Evolutionary conservation across 2,113 vertebrate species (phyloP), one percentile per base, ranked within the genome.

Genomic region (Chloroceryle aenea): DNA sequence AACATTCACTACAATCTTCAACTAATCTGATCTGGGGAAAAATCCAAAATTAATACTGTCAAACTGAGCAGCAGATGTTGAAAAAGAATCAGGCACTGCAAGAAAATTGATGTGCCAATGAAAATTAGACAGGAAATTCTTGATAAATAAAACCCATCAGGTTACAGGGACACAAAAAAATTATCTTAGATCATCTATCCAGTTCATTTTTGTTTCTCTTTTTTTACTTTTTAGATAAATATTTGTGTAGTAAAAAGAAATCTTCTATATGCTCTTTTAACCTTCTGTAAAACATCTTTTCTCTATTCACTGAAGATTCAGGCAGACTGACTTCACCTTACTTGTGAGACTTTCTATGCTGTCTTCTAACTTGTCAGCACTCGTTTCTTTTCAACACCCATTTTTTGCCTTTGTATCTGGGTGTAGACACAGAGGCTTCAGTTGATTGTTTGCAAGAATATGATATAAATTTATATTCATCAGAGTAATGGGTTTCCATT

Each of bases 51-150:
- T 95, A 96, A 96, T 93, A 87, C 83, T 95, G 85, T 97, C 95
- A 96, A 96, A 97, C 92, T 89, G 93, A 96, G 96, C 79, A 96
- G 64, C 96, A 97, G 96, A 96, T 97, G 96, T 94, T 96, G 88
- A 95, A 92, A 96, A 95, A 93, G 86, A 95, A 93, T 94, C 73
- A 93, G 90, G 61, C 90, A 68, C 83, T 90, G 93, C 85, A 94
- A 96, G 93, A 93, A 96, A 92, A 92, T 89, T 86, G 83, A 88
- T 78, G 85, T 96, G 96, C 96, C 96, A 97, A 87, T 68, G 90
- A 96, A 95, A 96, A 97, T 94, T 93, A 93, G 91, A 93, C 73
- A 92, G 68, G 86, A 95, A 90, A 94, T 88, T 96, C 85, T 93
- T 76, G 81, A 88, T 82, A 92, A 94, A 87, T 89, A 95, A 92